Evolutionary conservation across 2,888 invertebrate species (phyloP).

Genomic region (Marasmarcha lunaedactyla): DNA sequence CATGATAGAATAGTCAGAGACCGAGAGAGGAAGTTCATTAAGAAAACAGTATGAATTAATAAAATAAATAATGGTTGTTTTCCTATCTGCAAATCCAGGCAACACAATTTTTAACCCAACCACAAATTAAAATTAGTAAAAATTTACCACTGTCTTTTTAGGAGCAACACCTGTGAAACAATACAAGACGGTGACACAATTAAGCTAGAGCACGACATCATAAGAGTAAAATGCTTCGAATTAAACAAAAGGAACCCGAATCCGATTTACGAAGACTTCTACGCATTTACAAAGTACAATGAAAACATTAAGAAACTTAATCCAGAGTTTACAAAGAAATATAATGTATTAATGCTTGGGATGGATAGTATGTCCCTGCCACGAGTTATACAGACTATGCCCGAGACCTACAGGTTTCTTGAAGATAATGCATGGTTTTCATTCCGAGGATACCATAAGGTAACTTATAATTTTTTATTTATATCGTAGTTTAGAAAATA

Average conservation of each 20-base stretch:
- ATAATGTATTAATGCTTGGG: conserved; percentile 80
- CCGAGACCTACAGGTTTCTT: conserved; percentile 76
- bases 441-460: conserved; percentile 80
- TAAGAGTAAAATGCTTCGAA: conserved; percentile 42
- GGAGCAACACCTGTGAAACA: conserved; percentile 34
- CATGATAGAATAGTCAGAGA: too few relatives aligned
- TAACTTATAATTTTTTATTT: too few relatives aligned
- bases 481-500: too few relatives aligned
- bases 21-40: too few relatives aligned
- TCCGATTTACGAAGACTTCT: conserved; percentile 48
- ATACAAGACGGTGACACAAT: conserved; percentile 29
- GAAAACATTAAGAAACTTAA: conserved; percentile 29
- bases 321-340: conserved; percentile 25
- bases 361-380: conserved; percentile 88
- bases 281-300: conserved; percentile 39
- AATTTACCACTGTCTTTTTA: too few relatives aligned
- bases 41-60: too few relatives aligned
- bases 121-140: too few relatives aligned
- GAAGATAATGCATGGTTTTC: conserved; percentile 77
- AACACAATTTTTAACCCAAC: too few relatives aligned
- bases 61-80: too few relatives aligned
- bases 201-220: conserved; percentile 36
- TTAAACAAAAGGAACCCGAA: conserved; percentile 28
- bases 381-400: conserved; percentile 82
- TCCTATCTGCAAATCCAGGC: too few relatives aligned